Percentiles rank a stretch among this genome's conserved stretches.
Conservation (phyloP, 2,888 invertebrate species). For the Caenorhabditis macrosperma region DNA sequence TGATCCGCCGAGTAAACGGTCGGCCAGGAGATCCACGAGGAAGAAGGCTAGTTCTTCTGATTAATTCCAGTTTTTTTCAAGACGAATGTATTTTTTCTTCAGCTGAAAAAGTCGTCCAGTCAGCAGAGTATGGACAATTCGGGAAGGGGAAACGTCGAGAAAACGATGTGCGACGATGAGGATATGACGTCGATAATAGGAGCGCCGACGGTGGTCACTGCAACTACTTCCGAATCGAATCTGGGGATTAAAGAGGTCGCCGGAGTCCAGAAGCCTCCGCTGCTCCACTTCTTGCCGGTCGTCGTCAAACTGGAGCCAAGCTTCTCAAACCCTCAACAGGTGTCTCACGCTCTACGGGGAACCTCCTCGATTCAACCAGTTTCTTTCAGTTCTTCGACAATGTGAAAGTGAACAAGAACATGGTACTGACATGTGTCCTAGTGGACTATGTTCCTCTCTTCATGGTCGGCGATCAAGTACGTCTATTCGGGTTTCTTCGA, state of each 20-base stretch:
- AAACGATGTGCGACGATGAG: not conserved
- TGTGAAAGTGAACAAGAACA: slow-evolving; percentile 6
- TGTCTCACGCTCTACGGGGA: no score
- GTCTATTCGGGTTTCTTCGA: no score
- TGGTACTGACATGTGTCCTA: slow-evolving; percentile 10
- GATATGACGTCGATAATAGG: not conserved
- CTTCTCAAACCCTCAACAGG: not conserved
- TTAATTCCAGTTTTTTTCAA: not conserved
- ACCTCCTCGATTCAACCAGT: not conserved
- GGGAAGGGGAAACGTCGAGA: not conserved
- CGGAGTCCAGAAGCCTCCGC: not conserved
- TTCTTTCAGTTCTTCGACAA: not conserved
- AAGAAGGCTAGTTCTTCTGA: no score
- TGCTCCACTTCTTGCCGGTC: slow-evolving; percentile 7
- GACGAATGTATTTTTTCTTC: not conserved
- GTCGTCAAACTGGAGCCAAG: not conserved
- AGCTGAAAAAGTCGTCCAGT: not conserved
- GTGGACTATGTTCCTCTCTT: not conserved
- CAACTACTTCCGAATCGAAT: not conserved
- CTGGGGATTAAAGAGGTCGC: not conserved
- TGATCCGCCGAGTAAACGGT: not conserved
- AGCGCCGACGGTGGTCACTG: not conserved
- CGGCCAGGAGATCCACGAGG: not conserved
- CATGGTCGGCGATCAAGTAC: slow-evolving; percentile 35
- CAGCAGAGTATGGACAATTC: not conserved